Evolutionary conservation across 2,113 vertebrate species (phyloP), one percentile per base, ranked within the genome.

Genomic region (Axis porcinus): DNA sequence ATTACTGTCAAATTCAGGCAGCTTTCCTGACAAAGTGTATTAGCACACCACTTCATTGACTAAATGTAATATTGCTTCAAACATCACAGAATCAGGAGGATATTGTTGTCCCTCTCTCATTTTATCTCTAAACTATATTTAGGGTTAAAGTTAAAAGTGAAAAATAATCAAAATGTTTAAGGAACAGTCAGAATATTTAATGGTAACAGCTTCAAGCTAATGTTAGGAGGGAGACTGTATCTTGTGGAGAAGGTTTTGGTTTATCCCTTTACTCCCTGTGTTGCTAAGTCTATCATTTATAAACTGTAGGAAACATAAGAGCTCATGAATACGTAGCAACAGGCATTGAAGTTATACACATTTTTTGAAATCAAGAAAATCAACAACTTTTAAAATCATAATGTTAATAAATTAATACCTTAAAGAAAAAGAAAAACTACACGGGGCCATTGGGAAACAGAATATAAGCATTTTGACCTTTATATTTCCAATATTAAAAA

Each of bases 1-100:
- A 87, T 96, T 87, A 62, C 50, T 95, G 64, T 90, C 7, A 64
- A 60, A 97, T 95, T 95, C 64, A 98, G 79, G 43, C 85, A 55
- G 15, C 11, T 60, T 98, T 98, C 62, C 27, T n/a, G 94, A 96
- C 30, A 60, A 82, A 67, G 30, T 16, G 15, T 27, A 93, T 45
- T 79, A 95, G 82, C 14, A 86, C 0, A 83, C 50, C 50, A 33
- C 2, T 5, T 33, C 21, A 67, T 33, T 95, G 12, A 57, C 0
- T 2, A 89, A 78, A 82, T 21, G 40, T 62, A 94, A 76, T 47
- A 89, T 64, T 25, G 13, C 7, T 86, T 89, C 87, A 95, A 97
- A 95, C 27, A 54, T 76, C 15, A 57, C 45, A 95, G 86, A 78
- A 45, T 82, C 76, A 52, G 74, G 6, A 95, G 11, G 16, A 33